Evolutionary conservation across 2,797 vertebrate genomes (phyloP).

Genomic region (Protosalanx chinensis): DNA sequence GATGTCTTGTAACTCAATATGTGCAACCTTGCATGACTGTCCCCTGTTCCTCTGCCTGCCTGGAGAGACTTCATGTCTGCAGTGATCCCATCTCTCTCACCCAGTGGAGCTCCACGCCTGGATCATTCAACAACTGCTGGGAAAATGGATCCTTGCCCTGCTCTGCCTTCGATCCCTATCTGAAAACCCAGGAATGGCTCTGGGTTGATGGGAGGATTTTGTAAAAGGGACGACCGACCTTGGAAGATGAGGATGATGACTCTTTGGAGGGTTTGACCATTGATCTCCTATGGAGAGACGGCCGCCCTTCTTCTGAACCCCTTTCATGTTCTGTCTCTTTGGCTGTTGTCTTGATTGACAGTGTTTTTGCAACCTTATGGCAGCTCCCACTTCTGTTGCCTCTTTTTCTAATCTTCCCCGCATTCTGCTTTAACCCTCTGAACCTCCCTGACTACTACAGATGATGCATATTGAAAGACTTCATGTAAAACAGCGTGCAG

Average conservation of each 20-base stretch:
- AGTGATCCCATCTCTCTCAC: slow-evolving; percentile 40
- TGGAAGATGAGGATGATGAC: too few relatives aligned
- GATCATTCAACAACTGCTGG: slow-evolving; percentile 76
- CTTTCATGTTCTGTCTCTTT: too few relatives aligned
- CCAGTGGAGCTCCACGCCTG: slow-evolving; percentile 57
- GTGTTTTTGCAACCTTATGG: too few relatives aligned
- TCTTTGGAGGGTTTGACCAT: too few relatives aligned
- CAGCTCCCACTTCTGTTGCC: slow-evolving; percentile 29
- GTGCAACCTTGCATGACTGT: background rate
- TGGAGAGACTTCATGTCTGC: background rate
- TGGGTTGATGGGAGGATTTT: slow-evolving; percentile 12
- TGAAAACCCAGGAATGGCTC: slow-evolving; percentile 5
- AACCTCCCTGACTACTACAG: too few relatives aligned
- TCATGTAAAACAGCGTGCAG: too few relatives aligned
- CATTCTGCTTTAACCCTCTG: background rate
- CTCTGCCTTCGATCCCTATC: slow-evolving; percentile 59
- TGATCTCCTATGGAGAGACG: too few relatives aligned
- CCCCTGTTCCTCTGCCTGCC: background rate
- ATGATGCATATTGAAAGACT: too few relatives aligned
- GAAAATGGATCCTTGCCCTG: slow-evolving; percentile 63
- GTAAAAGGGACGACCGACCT: slow-evolving; percentile 32
- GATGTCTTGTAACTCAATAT: background rate
- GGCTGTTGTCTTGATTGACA: too few relatives aligned
- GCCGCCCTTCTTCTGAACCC: too few relatives aligned
- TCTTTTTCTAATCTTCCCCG: background rate